Base-by-base conservation (phyloP, 2,113 vertebrate species). In the Mungos mungo region DNA sequence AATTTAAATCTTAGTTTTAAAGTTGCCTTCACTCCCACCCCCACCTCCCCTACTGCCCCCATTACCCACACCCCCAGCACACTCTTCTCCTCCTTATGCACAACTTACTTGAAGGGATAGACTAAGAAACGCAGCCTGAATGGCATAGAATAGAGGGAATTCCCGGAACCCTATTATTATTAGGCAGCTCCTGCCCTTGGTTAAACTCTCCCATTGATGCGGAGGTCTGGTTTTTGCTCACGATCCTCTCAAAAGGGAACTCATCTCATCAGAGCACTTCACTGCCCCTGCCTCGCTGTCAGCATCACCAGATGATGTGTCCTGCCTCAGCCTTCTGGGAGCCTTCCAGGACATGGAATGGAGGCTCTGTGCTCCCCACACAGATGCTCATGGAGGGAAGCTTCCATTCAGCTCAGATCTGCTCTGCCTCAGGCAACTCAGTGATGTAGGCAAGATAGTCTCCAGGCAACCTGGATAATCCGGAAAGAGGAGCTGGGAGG, bases 1-100 rank as follows among this genome's bases (percentile, higher is more conserved):
- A 85, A 88, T 79, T 54, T 91, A 66, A 83, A 66, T 66, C 29
- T 92, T n/a, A 68, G 0, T 66, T 88, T 84, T 83, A 65, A 81
- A 77, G 35, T 68, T 85, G 5, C 16, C 45, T 92, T 18, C n/a
- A 54, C 33, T 80, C 16, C 15, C 4, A 2, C 10, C 14, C 21
- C 29, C 11, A 12, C 4, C 15, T 14, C 41, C 25, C 25, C 6
- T 19, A 8, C 8, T 2, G 0, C 27, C 41, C 72, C 1, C n/a
- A 19, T 15, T 2, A 31, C 29, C 27, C 31, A 50, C 25, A 38
- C n/a, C 57, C 57, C 57, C 7, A 5, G 6, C 57, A 47, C 47
- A 41, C 19, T 76, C 29, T 5, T 21, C 19, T 96, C 45, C 29
- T 10, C 81, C 11, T 88, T 31, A 35, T 0, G 33, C 29, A 57